Percentiles rank a stretch among this genome's conserved stretches.
Evolutionary conservation across 1,140 invertebrate species (phyloP).

Genomic region (Drosophila gunungcola): DNA sequence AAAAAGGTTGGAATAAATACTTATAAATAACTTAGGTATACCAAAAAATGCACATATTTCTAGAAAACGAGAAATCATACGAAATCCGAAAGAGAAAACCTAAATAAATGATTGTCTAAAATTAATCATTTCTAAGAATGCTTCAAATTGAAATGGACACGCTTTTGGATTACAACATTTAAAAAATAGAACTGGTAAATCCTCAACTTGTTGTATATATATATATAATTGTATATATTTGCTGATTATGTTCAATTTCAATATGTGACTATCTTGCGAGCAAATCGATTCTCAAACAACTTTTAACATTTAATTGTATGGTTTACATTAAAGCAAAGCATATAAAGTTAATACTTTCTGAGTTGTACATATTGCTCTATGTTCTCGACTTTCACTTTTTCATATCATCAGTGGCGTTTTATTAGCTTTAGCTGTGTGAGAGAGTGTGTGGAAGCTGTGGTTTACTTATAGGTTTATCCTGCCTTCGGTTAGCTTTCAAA

Average conservation of each 20-base stretch:
- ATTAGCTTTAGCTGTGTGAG: constrained; percentile 20
- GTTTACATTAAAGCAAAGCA: constrained; percentile 62
- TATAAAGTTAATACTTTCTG: constrained; percentile 65
- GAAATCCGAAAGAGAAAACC: constrained; percentile 11
- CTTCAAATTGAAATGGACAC: constrained; percentile 4
- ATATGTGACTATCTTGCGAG: constrained; percentile 44
- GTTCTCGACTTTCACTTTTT: constrained; percentile 32
- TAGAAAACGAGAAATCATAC: constrained; percentile 25
- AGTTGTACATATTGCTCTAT: constrained; percentile 74
- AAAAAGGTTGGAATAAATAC: constrained; percentile 19
- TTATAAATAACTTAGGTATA: constrained; percentile 29
- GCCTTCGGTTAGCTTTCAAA: constrained; percentile 42
- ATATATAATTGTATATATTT: constrained; percentile 8
- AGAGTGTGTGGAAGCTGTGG: constrained; percentile 63
- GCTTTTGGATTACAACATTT: constrained; percentile 20
- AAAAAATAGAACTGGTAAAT: constrained; percentile 24
- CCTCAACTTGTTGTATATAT: constrained; percentile 32
- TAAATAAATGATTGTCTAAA: constrained; percentile 4
- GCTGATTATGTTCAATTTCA: constrained; percentile 56
- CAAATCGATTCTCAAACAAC: constrained; percentile 48
- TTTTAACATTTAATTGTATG: constrained; percentile 50
- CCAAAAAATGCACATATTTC: constrained; percentile 3
- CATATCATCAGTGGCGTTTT: constrained; percentile 24
- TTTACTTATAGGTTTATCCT: constrained; percentile 34
- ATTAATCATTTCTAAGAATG: not conserved